Evolutionary conservation across 1,140 invertebrate genomes (phyloP).

Genomic region (Hirudo medicinalis): DNA sequence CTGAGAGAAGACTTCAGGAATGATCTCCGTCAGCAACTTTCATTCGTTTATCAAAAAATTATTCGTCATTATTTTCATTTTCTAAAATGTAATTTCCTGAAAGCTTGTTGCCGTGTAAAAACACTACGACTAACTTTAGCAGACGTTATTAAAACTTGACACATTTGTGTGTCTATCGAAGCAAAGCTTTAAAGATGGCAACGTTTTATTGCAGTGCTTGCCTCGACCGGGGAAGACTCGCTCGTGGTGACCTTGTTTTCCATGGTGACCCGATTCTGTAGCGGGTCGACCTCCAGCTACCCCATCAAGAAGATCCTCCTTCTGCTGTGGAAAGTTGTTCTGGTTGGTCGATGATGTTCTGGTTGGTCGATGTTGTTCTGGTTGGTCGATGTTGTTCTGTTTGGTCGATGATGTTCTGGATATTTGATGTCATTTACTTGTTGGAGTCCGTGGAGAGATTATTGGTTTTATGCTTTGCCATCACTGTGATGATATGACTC

Average conservation of each 20-base stretch:
- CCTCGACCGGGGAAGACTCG: conserved; percentile 53
- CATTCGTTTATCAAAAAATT: too few relatives aligned
- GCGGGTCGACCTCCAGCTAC: conserved; percentile 81
- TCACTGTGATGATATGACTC: too few relatives aligned
- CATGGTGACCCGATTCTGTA: conserved; percentile 85
- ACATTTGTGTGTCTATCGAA: too few relatives aligned
- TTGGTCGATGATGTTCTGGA: background rate
- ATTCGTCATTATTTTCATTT: too few relatives aligned
- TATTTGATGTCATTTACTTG: too few relatives aligned
- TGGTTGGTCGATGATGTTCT: conserved; percentile 40
- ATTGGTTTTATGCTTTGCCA: too few relatives aligned
- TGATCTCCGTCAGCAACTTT: conserved; percentile 54
- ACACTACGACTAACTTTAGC: too few relatives aligned
- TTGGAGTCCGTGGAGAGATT: too few relatives aligned
- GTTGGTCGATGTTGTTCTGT: background rate
- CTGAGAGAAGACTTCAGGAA: conserved; percentile 60
- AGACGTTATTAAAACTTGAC: too few relatives aligned
- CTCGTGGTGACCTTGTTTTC: conserved; percentile 73
- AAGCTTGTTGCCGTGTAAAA: too few relatives aligned
- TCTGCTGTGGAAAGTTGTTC: conserved; percentile 85
- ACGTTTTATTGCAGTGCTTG: background rate
- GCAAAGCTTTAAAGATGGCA: conserved; percentile 7
- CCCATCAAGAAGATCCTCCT: conserved; percentile 93
- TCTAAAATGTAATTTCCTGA: too few relatives aligned
- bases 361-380: background rate